Percentiles rank a stretch among this genome's conserved stretches.
phyloP scores from a whole-genome alignment of 1,140 invertebrate genomes.

The Dolichoris vasculosae region DNA sequence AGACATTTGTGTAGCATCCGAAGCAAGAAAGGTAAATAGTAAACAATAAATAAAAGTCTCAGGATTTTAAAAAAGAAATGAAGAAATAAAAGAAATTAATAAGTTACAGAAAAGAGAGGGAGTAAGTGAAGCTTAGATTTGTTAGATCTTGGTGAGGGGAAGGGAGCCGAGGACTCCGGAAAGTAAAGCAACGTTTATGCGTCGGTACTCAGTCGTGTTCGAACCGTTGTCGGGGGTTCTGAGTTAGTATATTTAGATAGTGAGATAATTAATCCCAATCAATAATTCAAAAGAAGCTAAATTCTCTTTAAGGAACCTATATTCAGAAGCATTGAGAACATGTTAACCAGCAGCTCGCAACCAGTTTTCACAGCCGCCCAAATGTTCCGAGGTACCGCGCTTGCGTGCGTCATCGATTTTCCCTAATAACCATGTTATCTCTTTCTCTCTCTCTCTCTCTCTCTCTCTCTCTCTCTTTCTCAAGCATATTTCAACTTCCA shows the following conservation, averaged over 20 bases:
- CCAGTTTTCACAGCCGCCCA: background rate
- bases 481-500: background rate
- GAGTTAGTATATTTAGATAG: background rate
- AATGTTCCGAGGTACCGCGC: constrained; percentile 2
- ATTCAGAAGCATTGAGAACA: background rate
- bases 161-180: background rate
- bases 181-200: background rate
- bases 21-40: no score
- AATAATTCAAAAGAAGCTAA: background rate
- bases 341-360: constrained; percentile 48
- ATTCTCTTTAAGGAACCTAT: background rate
- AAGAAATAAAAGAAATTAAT: background rate
- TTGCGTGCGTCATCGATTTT: constrained; percentile 19
- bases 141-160: background rate
- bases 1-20: no score
- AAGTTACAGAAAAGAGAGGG: background rate
- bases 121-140: background rate
- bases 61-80: background rate
- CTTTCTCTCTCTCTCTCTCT: background rate
- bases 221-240: background rate
- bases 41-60: no score
- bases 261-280: background rate
- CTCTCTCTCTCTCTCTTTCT: background rate
- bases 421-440: background rate
- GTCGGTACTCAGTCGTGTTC: constrained; percentile 11